Evolutionary conservation across 2,113 vertebrate species (phyloP), one percentile per base, ranked within the genome.

Genomic region (Candoia aspera): DNA sequence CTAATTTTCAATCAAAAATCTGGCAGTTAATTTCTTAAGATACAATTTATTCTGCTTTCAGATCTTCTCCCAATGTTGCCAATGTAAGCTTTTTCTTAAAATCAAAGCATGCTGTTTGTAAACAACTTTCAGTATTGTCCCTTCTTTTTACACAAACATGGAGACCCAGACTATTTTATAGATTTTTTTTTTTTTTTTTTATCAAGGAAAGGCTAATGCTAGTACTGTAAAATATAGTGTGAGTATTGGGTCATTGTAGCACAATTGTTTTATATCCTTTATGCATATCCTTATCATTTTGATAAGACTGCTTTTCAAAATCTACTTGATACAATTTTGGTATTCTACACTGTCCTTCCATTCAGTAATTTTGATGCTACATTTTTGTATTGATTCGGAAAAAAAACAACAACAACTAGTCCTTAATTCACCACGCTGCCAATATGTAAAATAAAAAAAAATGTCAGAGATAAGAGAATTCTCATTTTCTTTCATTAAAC

Each of bases 381-480:
- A 8, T 53, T 29, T 60, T 84, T 6, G 57, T 49, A 90, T 90
- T 85, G 37, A 59, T 90, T 84, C 53, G 42, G 57, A 17, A 85
- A 33, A 57, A 84, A 29, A 57, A n/a, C n/a, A n/a, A n/a, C n/a
- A n/a, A n/a, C n/a, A 26, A 46, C 10, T 6, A 21, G 9, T 11
- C 79, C 55, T 90, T 59, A 90, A 59, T 60, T 46, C 42, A 8
- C 17, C 9, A 79, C 42, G 33, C 73, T 60, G 79, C 37, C 37
- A 57, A 46, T 90, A 46, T 90, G 57, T 57, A 59, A 90, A 90
- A 90, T 53, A 83, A 90, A 84, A 83, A 90, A 84, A 49, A 13
- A 60, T 49, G 55, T 64, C 24, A 62, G 4, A 60, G 57, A 85
- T 46, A 58, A 19, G 37, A 37, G 79, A 90, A 60, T 85, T 62